Evolutionary conservation across 2,797 vertebrate genomes (phyloP), one percentile per base, ranked within the genome.

Genomic region (Pseudochirops cupreus): DNA sequence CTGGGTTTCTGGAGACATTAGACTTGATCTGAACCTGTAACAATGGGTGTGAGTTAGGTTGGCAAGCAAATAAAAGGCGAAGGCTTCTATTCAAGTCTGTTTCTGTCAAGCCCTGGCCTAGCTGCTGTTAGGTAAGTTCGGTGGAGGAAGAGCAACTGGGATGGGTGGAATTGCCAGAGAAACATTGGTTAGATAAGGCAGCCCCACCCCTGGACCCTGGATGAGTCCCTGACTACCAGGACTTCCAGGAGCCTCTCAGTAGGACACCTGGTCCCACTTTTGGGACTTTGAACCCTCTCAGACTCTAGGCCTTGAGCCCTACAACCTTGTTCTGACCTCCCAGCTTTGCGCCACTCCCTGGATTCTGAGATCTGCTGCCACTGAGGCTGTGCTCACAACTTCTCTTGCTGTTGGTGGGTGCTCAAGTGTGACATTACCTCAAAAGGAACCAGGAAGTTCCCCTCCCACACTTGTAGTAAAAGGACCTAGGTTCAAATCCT

Each of bases 131-230:
- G 67, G 16, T 9, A 24, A 39, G 67, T 18, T 39, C n/a, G 16
- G n/a, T 9, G 29, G 58, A 31, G 11, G 67, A 82, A 18, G 62
- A 39, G 33, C 33, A 39, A 4, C 62, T 3, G 0, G 3, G 7
- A 1, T 14, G 16, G 4, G n/a, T 74, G n/a, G 67, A 39, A n/a
- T 6, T 24, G 16, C 0, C 13, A 0, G 11, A 13, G 16, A 5
- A 21, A 5, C 21, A 74, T 82, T 39, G 59, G 31, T 16, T 62
- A 33, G 59, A 62, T 33, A 24, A 39, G n/a, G 18, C n/a, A 39
- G 67, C 67, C n/a, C n/a, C n/a, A 39, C n/a, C 67, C 12, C 58
- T 39, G 67, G 67, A 82, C 28, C 18, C 46, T n/a, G n/a, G 14
- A 74, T 5, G 0, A 5, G 62, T n/a, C 62, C 33, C 14, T n/a